Conservation (phyloP, 2,797 vertebrate genomes). For the Pseudochromis fuscus region DNA sequence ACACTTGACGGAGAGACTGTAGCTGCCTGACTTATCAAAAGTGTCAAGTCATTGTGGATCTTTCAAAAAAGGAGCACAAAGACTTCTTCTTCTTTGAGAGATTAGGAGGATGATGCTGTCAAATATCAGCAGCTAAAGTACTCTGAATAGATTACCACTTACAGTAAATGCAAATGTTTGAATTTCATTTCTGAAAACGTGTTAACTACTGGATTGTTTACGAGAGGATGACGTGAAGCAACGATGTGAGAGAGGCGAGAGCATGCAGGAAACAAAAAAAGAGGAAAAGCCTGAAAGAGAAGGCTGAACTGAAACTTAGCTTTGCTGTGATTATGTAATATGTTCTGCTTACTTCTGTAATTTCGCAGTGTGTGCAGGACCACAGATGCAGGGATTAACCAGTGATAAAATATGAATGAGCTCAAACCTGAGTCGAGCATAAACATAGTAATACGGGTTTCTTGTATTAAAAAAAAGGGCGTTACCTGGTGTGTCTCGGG, state of each 20-base stretch:
- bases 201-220: neutral
- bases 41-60: constrained; percentile 45
- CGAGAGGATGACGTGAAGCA: neutral
- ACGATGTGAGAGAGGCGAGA: neutral
- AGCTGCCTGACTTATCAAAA: constrained; percentile 42
- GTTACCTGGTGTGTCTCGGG: constrained; percentile 5
- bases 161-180: no score
- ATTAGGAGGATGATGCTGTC: constrained; percentile 27
- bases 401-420: neutral
- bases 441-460: neutral
- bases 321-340: constrained; percentile 6
- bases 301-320: constrained; percentile 38
- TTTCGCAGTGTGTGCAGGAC: constrained; percentile 16
- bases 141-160: no score
- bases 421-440: neutral
- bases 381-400: constrained; percentile 7
- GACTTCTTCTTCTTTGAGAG: constrained; percentile 34
- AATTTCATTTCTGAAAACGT: no score
- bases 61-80: constrained; percentile 37
- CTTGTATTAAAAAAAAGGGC: neutral
- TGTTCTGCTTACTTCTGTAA: constrained; percentile 6
- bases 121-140: neutral
- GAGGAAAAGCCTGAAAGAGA: constrained; percentile 1
- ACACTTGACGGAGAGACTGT: constrained; percentile 64
- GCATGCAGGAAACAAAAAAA: no score